Evolutionary conservation across 1,140 invertebrate species (phyloP).

Genomic region (Drosophila seguyi): DNA sequence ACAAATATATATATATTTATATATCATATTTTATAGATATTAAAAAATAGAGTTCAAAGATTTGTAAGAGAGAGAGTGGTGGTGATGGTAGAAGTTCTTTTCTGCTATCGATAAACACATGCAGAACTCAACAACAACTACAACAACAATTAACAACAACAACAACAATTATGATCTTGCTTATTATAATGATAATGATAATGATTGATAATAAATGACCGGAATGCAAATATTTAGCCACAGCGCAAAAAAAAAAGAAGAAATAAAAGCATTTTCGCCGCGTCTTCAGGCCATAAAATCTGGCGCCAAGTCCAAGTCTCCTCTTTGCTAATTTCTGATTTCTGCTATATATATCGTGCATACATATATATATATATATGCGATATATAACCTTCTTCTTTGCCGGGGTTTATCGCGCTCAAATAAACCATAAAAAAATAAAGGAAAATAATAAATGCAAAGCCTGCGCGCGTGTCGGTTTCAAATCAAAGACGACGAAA

Average conservation of each 20-base stretch:
- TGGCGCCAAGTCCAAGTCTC: slow-evolving; percentile 57
- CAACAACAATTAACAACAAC: slow-evolving; percentile 40
- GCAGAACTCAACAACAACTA: slow-evolving; percentile 55
- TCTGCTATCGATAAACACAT: slow-evolving; percentile 69
- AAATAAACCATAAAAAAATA: slow-evolving; percentile 58
- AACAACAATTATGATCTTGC: slow-evolving; percentile 44
- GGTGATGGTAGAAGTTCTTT: slow-evolving; percentile 12
- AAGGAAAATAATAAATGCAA: slow-evolving; percentile 29
- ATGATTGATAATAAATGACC: slow-evolving; percentile 9
- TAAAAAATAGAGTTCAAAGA: neutral
- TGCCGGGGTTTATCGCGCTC: slow-evolving; percentile 14
- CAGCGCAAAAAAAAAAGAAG: neutral
- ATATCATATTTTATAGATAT: slow-evolving; percentile 1
- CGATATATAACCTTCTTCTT: slow-evolving; percentile 14
- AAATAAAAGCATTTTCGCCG: slow-evolving; percentile 22
- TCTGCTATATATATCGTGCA: slow-evolving; percentile 1
- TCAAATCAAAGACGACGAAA: slow-evolving; percentile 39
- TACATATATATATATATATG: neutral
- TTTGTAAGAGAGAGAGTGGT: slow-evolving; percentile 9
- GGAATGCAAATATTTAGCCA: slow-evolving; percentile 37
- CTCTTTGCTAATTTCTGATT: slow-evolving; percentile 24
- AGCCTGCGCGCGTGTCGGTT: slow-evolving; percentile 26
- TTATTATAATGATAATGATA: slow-evolving; percentile 19
- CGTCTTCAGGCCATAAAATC: slow-evolving; percentile 58
- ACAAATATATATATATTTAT: slow-evolving; percentile 35